Evolutionary conservation across 1,140 invertebrate species (phyloP), one percentile per base, ranked within the genome.

Genomic region (Drosophila rhopaloa): DNA sequence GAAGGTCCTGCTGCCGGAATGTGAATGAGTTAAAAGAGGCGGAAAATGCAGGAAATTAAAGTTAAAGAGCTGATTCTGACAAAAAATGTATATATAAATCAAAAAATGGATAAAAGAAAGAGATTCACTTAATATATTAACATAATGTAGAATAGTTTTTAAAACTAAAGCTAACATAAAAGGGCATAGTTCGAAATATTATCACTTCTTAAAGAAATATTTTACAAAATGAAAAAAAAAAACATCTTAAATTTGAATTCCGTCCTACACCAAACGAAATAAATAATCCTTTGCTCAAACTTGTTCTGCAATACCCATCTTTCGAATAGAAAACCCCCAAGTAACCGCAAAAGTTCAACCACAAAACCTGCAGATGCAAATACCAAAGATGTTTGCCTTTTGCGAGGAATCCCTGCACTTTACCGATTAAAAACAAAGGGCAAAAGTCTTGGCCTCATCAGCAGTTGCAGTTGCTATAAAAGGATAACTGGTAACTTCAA

Each of bases 391-490:
- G 63, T 68, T 70, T 65, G 24, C 57, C 46, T 48, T 24, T 70
- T 19, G 43, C 58, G 56, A 16, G 41, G 41, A 73, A 66, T 57
- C 54, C 47, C 59, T 66, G 81, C 81, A 84, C 81, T 85, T 81
- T 78, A 51, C 63, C 81, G 81, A 84, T 84, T 84, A 81, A 84
- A 84, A 84, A 81, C 63, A 84, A 85, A 81, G 62, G 54, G 68
- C 66, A 41, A 37, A 29, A 40, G 65, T 71, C 68, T 71, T 71
- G 66, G 65, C 66, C 65, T 71, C 66, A 41, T 70, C 65, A 71
- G 50, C 65, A 67, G 29, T 66, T 37, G 47, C 60, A 68, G 65
- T 68, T 43, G 59, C 62, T 47, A 59, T 29, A 48, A 71, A 54
- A 47, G 67, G 67, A 70, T 70, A 70, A 41, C 51, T 70, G 51